Evolutionary conservation across 2,888 invertebrate genomes (phyloP).

Genomic region (Spodoptera exigua): DNA sequence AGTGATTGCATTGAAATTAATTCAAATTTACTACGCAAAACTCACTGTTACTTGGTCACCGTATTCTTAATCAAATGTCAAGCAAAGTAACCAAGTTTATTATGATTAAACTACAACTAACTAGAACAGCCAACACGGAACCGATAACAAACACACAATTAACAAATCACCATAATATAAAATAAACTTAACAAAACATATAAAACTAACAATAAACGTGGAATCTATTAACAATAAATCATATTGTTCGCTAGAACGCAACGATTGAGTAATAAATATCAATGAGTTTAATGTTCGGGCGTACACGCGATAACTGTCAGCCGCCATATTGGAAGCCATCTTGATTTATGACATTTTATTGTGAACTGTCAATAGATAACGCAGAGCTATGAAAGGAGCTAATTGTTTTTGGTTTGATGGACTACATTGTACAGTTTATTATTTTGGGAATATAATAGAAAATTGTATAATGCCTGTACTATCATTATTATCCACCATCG

Average conservation of each 20-base stretch:
- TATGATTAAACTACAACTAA: slow-evolving; percentile 42
- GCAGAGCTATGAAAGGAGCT: slow-evolving; percentile 62
- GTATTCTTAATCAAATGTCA: slow-evolving; percentile 27
- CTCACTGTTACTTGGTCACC: slow-evolving; percentile 10
- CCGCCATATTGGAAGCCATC: slow-evolving; percentile 85
- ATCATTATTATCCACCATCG: background rate
- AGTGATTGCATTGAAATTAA: no score
- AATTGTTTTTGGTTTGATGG: slow-evolving; percentile 51
- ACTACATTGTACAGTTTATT: slow-evolving; percentile 16
- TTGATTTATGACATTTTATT: slow-evolving; percentile 85
- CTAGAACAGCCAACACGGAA: slow-evolving; percentile 49
- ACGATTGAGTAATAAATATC: slow-evolving; percentile 89
- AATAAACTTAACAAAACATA: slow-evolving; percentile 62
- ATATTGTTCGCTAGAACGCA: slow-evolving; percentile 72
- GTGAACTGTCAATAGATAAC: slow-evolving; percentile 80
- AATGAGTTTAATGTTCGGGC: slow-evolving; percentile 88
- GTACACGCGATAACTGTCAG: slow-evolving; percentile 87
- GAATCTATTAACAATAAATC: slow-evolving; percentile 86
- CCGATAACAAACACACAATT: slow-evolving; percentile 53
- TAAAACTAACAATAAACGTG: slow-evolving; percentile 81
- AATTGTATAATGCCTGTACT: background rate
- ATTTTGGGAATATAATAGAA: slow-evolving; percentile 17
- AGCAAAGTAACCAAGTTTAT: slow-evolving; percentile 37
- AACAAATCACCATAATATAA: slow-evolving; percentile 50
- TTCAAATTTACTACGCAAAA: no score